Evolutionary conservation across 1,140 invertebrate genomes (phyloP).

Genomic region (Papilio aristodemus): DNA sequence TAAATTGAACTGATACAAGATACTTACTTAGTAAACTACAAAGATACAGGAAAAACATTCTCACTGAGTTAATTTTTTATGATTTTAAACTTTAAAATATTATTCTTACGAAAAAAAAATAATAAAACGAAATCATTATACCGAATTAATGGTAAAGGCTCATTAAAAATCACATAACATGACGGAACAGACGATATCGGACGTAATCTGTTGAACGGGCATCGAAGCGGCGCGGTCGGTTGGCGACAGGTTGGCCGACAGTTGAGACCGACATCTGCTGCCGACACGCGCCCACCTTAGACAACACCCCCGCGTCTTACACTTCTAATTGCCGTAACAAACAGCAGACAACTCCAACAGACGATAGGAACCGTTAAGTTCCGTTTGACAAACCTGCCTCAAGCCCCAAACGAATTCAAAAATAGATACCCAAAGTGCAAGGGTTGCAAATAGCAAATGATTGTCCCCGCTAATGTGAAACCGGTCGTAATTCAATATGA

Average conservation of each 20-base stretch:
- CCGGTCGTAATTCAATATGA: slow-evolving; percentile 51
- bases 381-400: slow-evolving; percentile 70
- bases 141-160: slow-evolving; percentile 18
- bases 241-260: slow-evolving; percentile 76
- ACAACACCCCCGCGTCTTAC: slow-evolving; percentile 72
- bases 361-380: slow-evolving; percentile 72
- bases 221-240: slow-evolving; percentile 71
- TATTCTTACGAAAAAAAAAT: not conserved
- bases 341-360: slow-evolving; percentile 67
- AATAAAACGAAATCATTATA: not conserved
- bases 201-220: slow-evolving; percentile 56
- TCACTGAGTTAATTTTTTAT: no score
- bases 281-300: slow-evolving; percentile 49
- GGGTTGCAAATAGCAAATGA: slow-evolving; percentile 73
- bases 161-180: slow-evolving; percentile 54
- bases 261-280: slow-evolving; percentile 69
- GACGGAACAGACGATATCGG: slow-evolving; percentile 51
- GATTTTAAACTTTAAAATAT: not conserved
- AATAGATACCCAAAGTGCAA: slow-evolving; percentile 66
- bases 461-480: slow-evolving; percentile 60
- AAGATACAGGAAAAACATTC: no score
- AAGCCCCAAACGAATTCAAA: slow-evolving; percentile 53
- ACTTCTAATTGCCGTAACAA: slow-evolving; percentile 60
- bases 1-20: no score
- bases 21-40: no score